A percentile compares a stretch with the other conserved stretches of the same genome.
Evolutionary conservation across 1,140 invertebrate genomes (phyloP).

Genomic region (Agrypnia vestita): DNA sequence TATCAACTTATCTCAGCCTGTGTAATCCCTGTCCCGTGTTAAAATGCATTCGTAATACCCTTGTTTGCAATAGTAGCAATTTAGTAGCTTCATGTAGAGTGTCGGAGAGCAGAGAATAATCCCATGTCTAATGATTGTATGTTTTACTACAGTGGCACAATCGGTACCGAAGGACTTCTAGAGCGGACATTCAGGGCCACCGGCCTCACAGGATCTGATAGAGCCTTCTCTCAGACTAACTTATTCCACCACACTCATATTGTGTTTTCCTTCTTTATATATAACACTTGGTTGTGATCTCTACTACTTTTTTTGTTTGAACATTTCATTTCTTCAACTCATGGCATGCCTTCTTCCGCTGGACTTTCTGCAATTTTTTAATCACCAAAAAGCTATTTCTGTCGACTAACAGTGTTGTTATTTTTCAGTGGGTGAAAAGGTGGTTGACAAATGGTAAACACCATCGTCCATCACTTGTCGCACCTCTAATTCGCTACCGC

Average conservation of each 20-base stretch:
- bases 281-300: slow-evolving; percentile 70
- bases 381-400: slow-evolving; percentile 35
- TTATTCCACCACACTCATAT: slow-evolving; percentile 73
- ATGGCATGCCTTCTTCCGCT: slow-evolving; percentile 66
- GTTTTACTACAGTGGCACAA: slow-evolving; percentile 55
- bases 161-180: slow-evolving; percentile 39
- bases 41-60: too few relatives aligned
- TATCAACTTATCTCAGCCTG: too few relatives aligned
- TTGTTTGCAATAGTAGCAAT: too few relatives aligned
- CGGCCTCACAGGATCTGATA: slow-evolving; percentile 67
- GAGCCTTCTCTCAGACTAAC: slow-evolving; percentile 69
- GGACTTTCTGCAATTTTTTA: slow-evolving; percentile 63
- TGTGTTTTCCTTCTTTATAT: slow-evolving; percentile 71
- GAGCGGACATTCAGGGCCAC: slow-evolving; percentile 40
- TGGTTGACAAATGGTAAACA: slow-evolving; percentile 76
- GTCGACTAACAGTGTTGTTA: slow-evolving; percentile 66
- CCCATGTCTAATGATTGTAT: slow-evolving; percentile 58
- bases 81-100: too few relatives aligned
- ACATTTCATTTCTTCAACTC: slow-evolving; percentile 63
- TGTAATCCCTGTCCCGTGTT: too few relatives aligned
- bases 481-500: slow-evolving; percentile 66
- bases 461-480: slow-evolving; percentile 70
- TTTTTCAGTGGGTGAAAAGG: slow-evolving; percentile 76
- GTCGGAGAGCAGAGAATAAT: slow-evolving; percentile 32
- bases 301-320: slow-evolving; percentile 65